Conservation (phyloP, 1,140 invertebrate species). For the Whitmania pigra region DNA sequence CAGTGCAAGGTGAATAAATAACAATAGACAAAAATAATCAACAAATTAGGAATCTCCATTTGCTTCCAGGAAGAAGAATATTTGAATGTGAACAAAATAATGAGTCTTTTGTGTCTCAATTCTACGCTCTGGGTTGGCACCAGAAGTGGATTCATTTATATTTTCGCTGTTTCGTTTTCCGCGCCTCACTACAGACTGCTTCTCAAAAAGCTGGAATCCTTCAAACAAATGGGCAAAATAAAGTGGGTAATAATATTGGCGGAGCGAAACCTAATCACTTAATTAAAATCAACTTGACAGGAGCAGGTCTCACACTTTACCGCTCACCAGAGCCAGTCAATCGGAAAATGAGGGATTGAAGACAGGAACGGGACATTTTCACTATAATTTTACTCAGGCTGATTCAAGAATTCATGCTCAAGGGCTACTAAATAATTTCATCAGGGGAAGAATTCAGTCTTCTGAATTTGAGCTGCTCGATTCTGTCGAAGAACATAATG, state of each 20-base stretch:
- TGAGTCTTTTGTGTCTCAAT: conserved; percentile 5
- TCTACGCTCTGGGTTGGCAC: conserved; percentile 8
- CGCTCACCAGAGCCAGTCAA: neutral
- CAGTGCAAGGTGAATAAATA: conserved; percentile 36
- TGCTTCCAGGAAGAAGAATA: conserved; percentile 3
- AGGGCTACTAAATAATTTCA: neutral
- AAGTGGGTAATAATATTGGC: neutral
- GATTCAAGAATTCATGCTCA: neutral
- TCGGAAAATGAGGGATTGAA: neutral
- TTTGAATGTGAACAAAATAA: conserved; percentile 7
- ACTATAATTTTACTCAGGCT: neutral
- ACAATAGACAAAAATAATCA: neutral
- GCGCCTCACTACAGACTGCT: conserved; percentile 12
- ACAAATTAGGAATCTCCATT: no score
- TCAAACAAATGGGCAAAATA: conserved; percentile 2
- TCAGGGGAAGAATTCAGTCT: conserved; percentile 1
- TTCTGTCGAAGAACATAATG: neutral
- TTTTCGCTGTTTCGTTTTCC: conserved; percentile 10
- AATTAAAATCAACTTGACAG: conserved; percentile 3
- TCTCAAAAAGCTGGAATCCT: neutral
- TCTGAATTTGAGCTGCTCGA: neutral
- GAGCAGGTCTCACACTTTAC: neutral
- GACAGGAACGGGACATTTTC: neutral
- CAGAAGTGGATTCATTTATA: conserved; percentile 7
- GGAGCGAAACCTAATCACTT: neutral